Percentiles rank a stretch among this genome's conserved stretches.
phyloP scores from a whole-genome alignment of 2,888 invertebrate genomes.

The Pseudococcus viburni region DNA sequence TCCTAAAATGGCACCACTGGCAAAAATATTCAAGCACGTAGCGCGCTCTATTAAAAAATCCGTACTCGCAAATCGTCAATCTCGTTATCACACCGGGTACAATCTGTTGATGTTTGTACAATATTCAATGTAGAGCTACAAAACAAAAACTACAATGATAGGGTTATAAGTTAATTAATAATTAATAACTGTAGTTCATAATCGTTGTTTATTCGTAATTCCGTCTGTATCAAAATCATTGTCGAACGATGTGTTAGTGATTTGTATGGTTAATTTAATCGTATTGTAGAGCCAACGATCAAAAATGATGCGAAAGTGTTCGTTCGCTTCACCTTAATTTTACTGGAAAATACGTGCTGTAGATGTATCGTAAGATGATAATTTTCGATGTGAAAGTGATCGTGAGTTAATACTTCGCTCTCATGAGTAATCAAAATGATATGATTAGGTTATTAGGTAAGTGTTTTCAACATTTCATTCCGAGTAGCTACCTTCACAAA shows the following conservation, averaged over 20 bases:
- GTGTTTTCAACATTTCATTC: constrained; percentile 6
- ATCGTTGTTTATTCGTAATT: background rate
- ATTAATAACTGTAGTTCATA: constrained; percentile 8
- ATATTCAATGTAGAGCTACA: constrained; percentile 37
- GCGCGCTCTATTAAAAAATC: background rate
- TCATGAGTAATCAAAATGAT: constrained; percentile 66
- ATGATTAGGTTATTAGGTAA: constrained; percentile 64
- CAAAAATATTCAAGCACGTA: background rate
- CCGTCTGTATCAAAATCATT: background rate
- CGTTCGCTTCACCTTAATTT: background rate
- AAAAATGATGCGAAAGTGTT: background rate
- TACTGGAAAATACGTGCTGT: background rate
- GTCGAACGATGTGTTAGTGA: background rate
- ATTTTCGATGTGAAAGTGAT: constrained; percentile 37
- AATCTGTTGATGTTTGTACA: constrained; percentile 46
- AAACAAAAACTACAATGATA: constrained; percentile 8
- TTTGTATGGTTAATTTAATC: background rate
- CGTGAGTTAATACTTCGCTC: constrained; percentile 26
- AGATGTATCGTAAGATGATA: background rate
- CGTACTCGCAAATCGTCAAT: background rate
- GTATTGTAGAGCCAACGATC: background rate
- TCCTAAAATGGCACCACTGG: background rate
- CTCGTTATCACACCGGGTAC: constrained; percentile 33
- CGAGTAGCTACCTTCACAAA: background rate
- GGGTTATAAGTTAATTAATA: constrained; percentile 27